These are phyloP conservation scores for Drosophila longiperda DNA, from an alignment of 2,888 invertebrate species.

Conservation along the genomic window DNA sequence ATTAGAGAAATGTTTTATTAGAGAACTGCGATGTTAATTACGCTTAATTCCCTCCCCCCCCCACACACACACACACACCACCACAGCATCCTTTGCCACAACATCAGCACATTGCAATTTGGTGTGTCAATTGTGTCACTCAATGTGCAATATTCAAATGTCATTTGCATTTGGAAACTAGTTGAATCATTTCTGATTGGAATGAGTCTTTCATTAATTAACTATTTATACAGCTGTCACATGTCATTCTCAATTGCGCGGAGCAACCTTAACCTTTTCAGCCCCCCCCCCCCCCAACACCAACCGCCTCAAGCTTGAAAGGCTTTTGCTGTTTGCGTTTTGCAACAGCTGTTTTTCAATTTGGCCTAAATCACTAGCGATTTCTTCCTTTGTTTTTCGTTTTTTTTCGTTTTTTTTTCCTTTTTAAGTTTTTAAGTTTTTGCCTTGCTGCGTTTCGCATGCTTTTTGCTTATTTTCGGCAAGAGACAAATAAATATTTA, in stretches of 20 bases:
- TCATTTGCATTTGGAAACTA: not conserved
- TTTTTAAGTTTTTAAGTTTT: not conserved
- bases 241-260: not conserved
- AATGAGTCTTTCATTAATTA: conserved; percentile 9
- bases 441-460: conserved; percentile 21
- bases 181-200: not conserved
- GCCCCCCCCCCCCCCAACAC: not conserved
- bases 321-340: conserved; percentile 6
- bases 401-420: not conserved
- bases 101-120: no score
- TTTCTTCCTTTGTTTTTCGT: conserved; percentile 11
- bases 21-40: conserved; percentile 39
- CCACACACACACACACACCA: no score
- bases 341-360: conserved; percentile 27
- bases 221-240: not conserved
- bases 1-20: conserved; percentile 8
- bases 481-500: conserved; percentile 52
- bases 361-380: conserved; percentile 36
- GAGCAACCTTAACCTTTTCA: not conserved
- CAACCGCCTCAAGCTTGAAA: not conserved
- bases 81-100: no score
- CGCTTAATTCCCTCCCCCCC: no score
- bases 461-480: conserved; percentile 21
- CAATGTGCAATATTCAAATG: not conserved
- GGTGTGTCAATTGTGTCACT: not conserved